These are phyloP conservation scores for Semicossyphus pulcher DNA, from an alignment of 2,113 vertebrate species.

Conservation along the genomic window DNA sequence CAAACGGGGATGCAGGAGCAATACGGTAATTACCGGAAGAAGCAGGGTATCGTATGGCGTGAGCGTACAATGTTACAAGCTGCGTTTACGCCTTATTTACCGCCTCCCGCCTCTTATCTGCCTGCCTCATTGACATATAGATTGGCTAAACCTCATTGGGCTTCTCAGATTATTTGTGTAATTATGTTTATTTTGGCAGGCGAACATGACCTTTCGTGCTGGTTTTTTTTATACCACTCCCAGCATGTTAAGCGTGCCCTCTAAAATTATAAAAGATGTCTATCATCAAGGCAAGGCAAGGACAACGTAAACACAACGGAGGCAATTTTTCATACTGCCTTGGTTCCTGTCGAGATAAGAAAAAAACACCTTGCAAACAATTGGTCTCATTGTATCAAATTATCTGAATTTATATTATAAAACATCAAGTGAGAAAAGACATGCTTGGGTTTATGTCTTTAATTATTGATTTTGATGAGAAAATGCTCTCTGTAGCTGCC, in stretches of 20 bases:
- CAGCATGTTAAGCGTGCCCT: background rate
- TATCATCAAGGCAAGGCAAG: background rate
- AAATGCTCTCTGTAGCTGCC: too few relatives aligned
- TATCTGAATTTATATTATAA: too few relatives aligned
- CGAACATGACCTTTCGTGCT: slow-evolving; percentile 59
- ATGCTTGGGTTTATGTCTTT: too few relatives aligned
- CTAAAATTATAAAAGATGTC: background rate
- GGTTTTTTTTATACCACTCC: slow-evolving; percentile 30
- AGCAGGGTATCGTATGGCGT: slow-evolving; percentile 61
- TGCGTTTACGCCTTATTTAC: slow-evolving; percentile 71
- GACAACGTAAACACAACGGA: too few relatives aligned
- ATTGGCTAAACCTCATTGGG: slow-evolving; percentile 70
- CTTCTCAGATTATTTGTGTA: slow-evolving; percentile 73
- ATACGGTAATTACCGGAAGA: slow-evolving; percentile 78
- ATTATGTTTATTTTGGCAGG: slow-evolving; percentile 73
- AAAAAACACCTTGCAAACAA: too few relatives aligned
- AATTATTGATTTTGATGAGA: too few relatives aligned
- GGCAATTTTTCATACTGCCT: too few relatives aligned
- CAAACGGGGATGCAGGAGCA: slow-evolving; percentile 55
- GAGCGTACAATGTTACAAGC: slow-evolving; percentile 72
- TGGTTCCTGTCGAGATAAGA: too few relatives aligned
- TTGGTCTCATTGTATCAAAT: too few relatives aligned
- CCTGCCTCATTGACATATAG: slow-evolving; percentile 67
- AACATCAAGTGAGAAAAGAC: too few relatives aligned
- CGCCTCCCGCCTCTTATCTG: slow-evolving; percentile 56